phyloP scores from a whole-genome alignment of 2,113 vertebrate species.

The Pithys albifrons region DNA sequence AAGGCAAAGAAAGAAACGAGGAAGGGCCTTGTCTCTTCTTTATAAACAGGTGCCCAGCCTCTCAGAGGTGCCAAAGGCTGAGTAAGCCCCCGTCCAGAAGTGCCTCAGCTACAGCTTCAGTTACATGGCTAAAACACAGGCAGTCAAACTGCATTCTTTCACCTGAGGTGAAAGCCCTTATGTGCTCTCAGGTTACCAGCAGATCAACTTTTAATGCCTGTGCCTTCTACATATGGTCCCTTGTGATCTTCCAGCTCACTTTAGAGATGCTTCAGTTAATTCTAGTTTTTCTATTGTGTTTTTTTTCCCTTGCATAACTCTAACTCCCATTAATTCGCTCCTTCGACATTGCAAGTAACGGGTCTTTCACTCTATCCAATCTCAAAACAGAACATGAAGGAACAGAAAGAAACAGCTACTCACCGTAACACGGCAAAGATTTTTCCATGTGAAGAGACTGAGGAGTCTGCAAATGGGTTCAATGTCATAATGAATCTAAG shows the following conservation, averaged over 20 bases:
- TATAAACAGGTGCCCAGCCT: background rate
- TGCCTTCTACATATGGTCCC: background rate
- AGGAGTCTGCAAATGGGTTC: slow-evolving; percentile 78
- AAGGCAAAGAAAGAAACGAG: background rate
- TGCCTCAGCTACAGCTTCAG: background rate
- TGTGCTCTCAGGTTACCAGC: background rate
- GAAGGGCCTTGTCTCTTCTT: background rate
- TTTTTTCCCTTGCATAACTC: background rate
- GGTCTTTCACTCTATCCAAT: background rate
- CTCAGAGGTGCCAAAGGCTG: background rate
- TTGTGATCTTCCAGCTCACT: background rate
- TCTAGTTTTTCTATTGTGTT: background rate
- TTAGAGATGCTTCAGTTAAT: background rate
- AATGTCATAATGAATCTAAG: slow-evolving; percentile 85
- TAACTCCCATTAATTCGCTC: background rate
- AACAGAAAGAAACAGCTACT: background rate
- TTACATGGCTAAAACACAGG: background rate
- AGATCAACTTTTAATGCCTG: slow-evolving; percentile 11
- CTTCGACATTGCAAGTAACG: background rate
- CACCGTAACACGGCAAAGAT: slow-evolving; percentile 89
- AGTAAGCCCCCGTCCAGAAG: background rate
- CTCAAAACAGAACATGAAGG: background rate
- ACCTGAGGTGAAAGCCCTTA: background rate
- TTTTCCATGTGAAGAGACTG: slow-evolving; percentile 79
- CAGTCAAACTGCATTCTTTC: background rate